Percentiles rank a stretch among this genome's conserved stretches.
Evolutionary conservation across 2,797 vertebrate species (phyloP).

Genomic region (Lithobates pipiens): DNA sequence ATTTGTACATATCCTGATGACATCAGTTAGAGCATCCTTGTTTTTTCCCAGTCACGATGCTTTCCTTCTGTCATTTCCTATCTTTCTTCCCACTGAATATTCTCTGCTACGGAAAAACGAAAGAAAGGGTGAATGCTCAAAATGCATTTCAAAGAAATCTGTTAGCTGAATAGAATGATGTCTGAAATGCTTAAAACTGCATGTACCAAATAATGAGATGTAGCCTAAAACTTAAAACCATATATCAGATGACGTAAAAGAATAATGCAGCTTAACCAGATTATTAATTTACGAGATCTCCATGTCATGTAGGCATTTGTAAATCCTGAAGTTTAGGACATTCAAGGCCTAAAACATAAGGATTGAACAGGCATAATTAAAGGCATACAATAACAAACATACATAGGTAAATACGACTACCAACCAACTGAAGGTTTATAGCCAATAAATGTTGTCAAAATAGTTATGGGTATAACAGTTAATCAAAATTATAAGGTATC

Average conservation of each 20-base stretch:
- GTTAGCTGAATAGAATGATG: constrained; percentile 23
- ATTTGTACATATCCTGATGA: constrained; percentile 47
- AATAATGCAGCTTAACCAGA: neutral
- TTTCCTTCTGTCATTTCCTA: constrained; percentile 26
- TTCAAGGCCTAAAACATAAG: too few relatives aligned
- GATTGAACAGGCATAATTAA: too few relatives aligned
- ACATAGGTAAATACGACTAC: too few relatives aligned
- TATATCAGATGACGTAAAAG: neutral
- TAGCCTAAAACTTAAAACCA: neutral
- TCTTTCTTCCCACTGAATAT: constrained; percentile 21
- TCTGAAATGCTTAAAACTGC: neutral
- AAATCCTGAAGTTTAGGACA: too few relatives aligned
- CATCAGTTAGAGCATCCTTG: constrained; percentile 15
- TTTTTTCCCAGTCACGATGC: constrained; percentile 14
- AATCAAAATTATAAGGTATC: too few relatives aligned
- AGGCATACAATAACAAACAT: too few relatives aligned
- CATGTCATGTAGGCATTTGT: too few relatives aligned
- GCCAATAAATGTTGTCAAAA: too few relatives aligned
- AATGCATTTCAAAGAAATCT: constrained; percentile 34
- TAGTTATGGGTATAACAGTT: too few relatives aligned
- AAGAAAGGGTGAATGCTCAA: constrained; percentile 19
- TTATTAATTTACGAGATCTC: neutral
- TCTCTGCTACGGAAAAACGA: neutral
- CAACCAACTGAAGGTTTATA: too few relatives aligned
- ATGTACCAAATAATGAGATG: neutral